A percentile compares a stretch with the other conserved stretches of the same genome.
Conservation (phyloP, 2,113 vertebrate species). For the Cyprinus carpio region DNA sequence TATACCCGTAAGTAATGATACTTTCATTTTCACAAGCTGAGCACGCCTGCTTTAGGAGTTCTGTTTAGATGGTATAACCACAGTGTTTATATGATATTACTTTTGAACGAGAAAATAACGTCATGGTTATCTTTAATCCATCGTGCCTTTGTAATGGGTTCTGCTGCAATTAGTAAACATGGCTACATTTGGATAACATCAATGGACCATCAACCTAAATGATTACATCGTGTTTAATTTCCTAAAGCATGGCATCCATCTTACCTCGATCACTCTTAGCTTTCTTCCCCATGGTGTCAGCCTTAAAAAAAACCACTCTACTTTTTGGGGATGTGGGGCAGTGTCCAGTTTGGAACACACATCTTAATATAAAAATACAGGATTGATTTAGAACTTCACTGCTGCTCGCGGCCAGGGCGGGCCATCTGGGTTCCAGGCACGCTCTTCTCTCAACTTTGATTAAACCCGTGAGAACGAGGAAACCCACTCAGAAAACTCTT, state of each 20-base stretch:
- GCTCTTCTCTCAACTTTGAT: too few species aligned
- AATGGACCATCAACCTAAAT: neutral
- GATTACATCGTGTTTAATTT: neutral
- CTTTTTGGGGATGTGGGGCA: neutral
- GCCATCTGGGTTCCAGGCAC: too few species aligned
- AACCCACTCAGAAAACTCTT: too few species aligned
- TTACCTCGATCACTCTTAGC: constrained; percentile 75
- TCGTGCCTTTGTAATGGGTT: neutral
- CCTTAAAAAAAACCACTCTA: neutral
- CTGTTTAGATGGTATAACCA: neutral
- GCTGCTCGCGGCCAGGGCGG: too few species aligned
- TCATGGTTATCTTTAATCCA: neutral
- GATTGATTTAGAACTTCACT: too few species aligned
- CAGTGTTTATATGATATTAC: neutral
- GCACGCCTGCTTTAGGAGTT: neutral
- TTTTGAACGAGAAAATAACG: neutral
- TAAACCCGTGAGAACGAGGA: too few species aligned
- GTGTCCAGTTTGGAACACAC: too few species aligned
- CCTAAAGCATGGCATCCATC: constrained; percentile 31
- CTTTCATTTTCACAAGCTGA: too few species aligned
- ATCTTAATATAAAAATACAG: neutral
- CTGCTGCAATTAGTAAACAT: neutral
- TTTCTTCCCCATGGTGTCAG: constrained; percentile 70
- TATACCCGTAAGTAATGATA: too few species aligned
- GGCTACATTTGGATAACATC: too few species aligned